Base-by-base conservation (phyloP, 2,113 vertebrate genomes). In the Aphyosemion australe region DNA sequence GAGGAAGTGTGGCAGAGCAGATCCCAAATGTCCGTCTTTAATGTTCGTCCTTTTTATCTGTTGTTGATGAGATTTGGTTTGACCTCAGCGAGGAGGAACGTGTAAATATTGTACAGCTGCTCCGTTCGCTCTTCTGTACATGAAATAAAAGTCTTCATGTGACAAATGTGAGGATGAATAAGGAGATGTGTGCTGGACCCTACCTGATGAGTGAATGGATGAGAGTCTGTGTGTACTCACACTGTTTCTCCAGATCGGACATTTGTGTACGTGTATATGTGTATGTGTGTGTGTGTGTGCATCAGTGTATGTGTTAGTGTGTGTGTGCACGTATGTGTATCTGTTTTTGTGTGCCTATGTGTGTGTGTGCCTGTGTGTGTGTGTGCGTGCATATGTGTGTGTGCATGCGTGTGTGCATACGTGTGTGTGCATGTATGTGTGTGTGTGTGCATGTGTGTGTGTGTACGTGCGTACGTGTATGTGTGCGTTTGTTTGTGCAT, bases 51-150 rank as follows among this genome's bases (percentile, higher is more conserved):
- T 87, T 89, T 88, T 85, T 84, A 86, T 85, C 89, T 89, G 88
- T 87, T 87, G 89, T 92, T 88, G 82, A 80, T 80, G 87, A 87
- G 85, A 69, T 87, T 90, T 80, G 39, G 79, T 87, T 91, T 78
- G 78, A 80, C 80, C 78, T 86, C 76, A 83, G 50, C 57, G 80
- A 61, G 65, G 58, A 77, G 67, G 83, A 62, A 61, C 31, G 42
- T 91, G 90, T 93, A 93, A 82, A 93, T 92, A 93, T 49, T 92
- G 92, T 91, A 93, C 86, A 93, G 90, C 68, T 89, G 69, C 87
- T 90, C 85, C 76, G 76, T 82, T 88, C 77, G 72, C 83, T 88
- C 82, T 85, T 91, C 87, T 90, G 90, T 92, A 88, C 73, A 90
- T 89, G 75, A 89, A 93, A 91, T 92, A 91, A 93, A 93, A 89